Base-by-base conservation (phyloP, 2,888 invertebrate genomes). In the Amiota minor region DNA sequence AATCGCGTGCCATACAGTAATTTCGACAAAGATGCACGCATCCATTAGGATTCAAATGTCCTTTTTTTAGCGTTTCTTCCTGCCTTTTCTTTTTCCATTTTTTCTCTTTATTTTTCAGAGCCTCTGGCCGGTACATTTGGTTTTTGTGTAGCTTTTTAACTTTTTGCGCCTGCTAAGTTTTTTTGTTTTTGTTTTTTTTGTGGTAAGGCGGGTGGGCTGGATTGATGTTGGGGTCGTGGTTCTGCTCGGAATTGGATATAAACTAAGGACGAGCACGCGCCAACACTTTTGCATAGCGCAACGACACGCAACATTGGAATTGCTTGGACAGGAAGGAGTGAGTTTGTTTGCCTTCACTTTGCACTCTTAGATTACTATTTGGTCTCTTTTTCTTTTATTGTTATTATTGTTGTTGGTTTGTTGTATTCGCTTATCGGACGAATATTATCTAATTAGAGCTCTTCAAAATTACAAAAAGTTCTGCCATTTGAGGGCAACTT, bases 41-140 rank as follows among this genome's bases (percentile, higher is more conserved):
- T 84, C 85, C 83, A 84, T 84, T 84, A 84, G 83, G 83, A 84
- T 84, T 82, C 85, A 82, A 83, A 85, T 81, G 84, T 79, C 77
- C 78, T 46, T 72, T 46, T 72, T 65, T 72, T 50, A 55, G 20
- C 49, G 20, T 62, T 62, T 64, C 53, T 64, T 64, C 12, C n/a
- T 12, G 12, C 61, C 23, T 16, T 64, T 14, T 64, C 4, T 45
- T 20, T 12, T 61, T 61, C 16, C 64, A 79, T 75, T 80, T 73
- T 73, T 74, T 72, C 49, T 20, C 18, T 75, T 75, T 75, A 45
- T 68, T 75, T 72, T 46, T 55, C 77, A 72, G 69, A 18, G 20
- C 16, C 18, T 16, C 20, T 20, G 1, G 23, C 23, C 23, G 23
- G 35, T 8, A 35, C 35, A 35, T 72, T 78, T 82, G 83, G 81